A percentile compares a stretch with the other conserved stretches of the same genome.
Conservation (phyloP, 2,888 invertebrate genomes). For the Pandemis corylana region DNA sequence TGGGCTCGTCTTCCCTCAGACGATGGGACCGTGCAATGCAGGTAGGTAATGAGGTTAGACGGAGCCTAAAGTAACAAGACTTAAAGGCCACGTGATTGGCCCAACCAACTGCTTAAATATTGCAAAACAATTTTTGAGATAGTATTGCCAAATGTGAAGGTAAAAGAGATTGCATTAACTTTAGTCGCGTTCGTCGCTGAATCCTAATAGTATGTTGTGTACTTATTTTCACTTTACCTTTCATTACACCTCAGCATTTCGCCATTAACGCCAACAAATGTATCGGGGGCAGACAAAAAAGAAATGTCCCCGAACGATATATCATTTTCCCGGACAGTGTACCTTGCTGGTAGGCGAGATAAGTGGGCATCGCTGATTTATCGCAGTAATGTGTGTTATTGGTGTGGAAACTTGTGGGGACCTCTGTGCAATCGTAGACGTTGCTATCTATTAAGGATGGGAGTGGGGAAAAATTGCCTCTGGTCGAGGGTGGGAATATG, state of each 20-base stretch:
- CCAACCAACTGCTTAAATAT: too few relatives aligned
- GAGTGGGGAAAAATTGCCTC: not conserved
- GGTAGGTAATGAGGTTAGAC: too few relatives aligned
- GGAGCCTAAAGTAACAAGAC: too few relatives aligned
- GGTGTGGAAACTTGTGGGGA: slow-evolving; percentile 3
- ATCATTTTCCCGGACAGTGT: slow-evolving; percentile 28
- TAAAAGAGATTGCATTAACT: not conserved
- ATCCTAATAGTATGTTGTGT: not conserved
- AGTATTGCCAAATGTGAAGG: too few relatives aligned
- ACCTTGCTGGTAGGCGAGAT: slow-evolving; percentile 20
- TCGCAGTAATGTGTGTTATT: slow-evolving; percentile 18
- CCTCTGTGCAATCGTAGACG: not conserved
- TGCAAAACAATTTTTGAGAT: too few relatives aligned
- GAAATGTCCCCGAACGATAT: slow-evolving; percentile 22
- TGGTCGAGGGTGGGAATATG: not conserved
- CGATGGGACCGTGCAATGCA: too few relatives aligned
- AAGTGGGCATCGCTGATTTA: slow-evolving; percentile 32
- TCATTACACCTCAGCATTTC: slow-evolving; percentile 8
- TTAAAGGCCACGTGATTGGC: too few relatives aligned
- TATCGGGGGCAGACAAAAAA: slow-evolving; percentile 18
- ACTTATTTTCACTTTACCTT: not conserved
- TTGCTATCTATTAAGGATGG: not conserved
- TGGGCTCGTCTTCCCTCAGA: too few relatives aligned
- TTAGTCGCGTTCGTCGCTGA: not conserved
- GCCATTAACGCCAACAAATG: slow-evolving; percentile 24